These are phyloP conservation scores for Gallinago paraguaiae DNA, from an alignment of 2,113 vertebrate genomes.

Conservation along the genomic window DNA sequence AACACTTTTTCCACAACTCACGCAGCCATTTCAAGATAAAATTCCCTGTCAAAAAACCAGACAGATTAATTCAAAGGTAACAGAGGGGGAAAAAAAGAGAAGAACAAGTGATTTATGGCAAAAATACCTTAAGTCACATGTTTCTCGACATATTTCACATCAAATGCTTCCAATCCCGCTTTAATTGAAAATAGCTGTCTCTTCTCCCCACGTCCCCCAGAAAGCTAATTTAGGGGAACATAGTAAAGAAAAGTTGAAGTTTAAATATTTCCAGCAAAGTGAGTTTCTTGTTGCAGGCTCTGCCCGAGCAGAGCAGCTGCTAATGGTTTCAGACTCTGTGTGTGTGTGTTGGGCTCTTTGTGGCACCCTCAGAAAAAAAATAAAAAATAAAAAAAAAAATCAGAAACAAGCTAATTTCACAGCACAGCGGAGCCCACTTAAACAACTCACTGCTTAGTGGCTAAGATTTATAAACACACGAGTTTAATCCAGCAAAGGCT, in stretches of 20 bases:
- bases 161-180: neutral
- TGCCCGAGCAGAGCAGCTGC: slow-evolving; percentile 36
- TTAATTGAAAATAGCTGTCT: neutral
- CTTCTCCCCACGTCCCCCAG: neutral
- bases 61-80: slow-evolving; percentile 30
- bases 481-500: neutral
- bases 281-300: slow-evolving; percentile 26
- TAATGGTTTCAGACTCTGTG: slow-evolving; percentile 40
- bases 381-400: neutral
- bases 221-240: neutral
- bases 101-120: slow-evolving; percentile 21
- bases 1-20: slow-evolving; percentile 12
- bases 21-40: slow-evolving; percentile 37
- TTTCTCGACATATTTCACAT: neutral
- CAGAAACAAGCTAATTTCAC: slow-evolving; percentile 68
- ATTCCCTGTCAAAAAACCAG: slow-evolving; percentile 32
- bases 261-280: neutral
- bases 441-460: slow-evolving; percentile 48
- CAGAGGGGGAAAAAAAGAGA: neutral
- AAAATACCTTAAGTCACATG: slow-evolving; percentile 3
- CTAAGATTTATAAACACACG: slow-evolving; percentile 52
- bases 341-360: too few relatives aligned
- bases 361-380: neutral
- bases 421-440: slow-evolving; percentile 58
- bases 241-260: neutral